Evolutionary conservation across 92 coral and sea anemone genomes (phyloP).

Genomic region (Scolanthus callimorphus): DNA sequence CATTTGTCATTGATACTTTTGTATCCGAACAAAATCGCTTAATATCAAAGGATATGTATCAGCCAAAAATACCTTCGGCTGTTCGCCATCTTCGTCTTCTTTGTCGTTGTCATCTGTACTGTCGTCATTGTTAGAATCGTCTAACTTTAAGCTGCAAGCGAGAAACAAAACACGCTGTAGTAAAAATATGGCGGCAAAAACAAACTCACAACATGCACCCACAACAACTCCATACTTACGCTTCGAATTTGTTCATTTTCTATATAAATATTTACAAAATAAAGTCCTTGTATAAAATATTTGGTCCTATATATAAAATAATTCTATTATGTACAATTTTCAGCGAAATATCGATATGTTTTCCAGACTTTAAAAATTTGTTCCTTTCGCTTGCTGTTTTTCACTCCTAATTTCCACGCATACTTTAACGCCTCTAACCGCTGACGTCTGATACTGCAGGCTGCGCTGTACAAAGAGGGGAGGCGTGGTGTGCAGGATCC

Average conservation of each 20-base stretch:
- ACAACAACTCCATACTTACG: constrained; percentile 64
- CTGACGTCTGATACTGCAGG: too few relatives aligned
- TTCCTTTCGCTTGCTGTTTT: background rate
- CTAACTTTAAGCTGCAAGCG: constrained; percentile 71
- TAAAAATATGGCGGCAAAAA: constrained; percentile 9
- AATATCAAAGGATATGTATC: too few relatives aligned
- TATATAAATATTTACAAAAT: constrained; percentile 50
- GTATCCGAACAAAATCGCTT: too few relatives aligned
- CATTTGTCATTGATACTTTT: too few relatives aligned
- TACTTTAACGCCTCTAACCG: too few relatives aligned
- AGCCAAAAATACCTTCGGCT: background rate
- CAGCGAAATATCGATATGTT: constrained; percentile 12
- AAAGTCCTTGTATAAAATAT: constrained; percentile 36
- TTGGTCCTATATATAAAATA: constrained; percentile 21
- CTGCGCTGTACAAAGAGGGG: too few relatives aligned
- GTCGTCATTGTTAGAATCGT: constrained; percentile 93
- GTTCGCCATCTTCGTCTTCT: constrained; percentile 56
- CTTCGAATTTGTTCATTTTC: constrained; percentile 98
- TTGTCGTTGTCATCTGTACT: constrained; percentile 95
- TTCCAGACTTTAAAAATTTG: constrained; percentile 21
- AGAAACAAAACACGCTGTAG: background rate
- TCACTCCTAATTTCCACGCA: background rate
- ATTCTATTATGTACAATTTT: constrained; percentile 41
- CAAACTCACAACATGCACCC: background rate
- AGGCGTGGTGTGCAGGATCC: too few relatives aligned